These are phyloP conservation scores for Peribatodes rhomboidaria DNA, from an alignment of 2,888 invertebrate genomes.

Conservation along the genomic window DNA sequence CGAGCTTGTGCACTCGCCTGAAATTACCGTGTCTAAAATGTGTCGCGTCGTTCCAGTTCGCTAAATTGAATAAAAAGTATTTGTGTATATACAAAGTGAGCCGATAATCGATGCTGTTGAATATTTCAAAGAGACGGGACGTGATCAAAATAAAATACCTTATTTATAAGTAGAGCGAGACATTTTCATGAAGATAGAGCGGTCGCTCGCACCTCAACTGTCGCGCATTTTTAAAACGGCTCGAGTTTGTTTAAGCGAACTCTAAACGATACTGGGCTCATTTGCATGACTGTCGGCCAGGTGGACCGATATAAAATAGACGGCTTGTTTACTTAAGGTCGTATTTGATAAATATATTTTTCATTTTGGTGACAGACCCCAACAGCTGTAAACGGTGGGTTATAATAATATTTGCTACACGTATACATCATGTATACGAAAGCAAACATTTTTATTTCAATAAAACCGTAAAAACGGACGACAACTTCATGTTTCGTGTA, in stretches of 20 bases:
- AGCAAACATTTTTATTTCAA: conserved; percentile 5
- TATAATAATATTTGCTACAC: conserved; percentile 9
- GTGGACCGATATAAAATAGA: conserved; percentile 1
- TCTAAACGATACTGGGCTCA: conserved; percentile 56
- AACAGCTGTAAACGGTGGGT: conserved; percentile 4
- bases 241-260: conserved; percentile 62
- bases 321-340: conserved; percentile 1
- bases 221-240: conserved; percentile 61
- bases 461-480: no score
- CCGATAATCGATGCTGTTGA: conserved; percentile 81
- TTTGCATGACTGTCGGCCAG: conserved; percentile 11
- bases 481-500: no score
- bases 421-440: not conserved
- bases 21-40: conserved; percentile 53
- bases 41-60: conserved; percentile 56
- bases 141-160: conserved; percentile 74
- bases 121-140: conserved; percentile 77
- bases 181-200: conserved; percentile 35
- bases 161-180: conserved; percentile 40
- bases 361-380: not conserved
- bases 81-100: conserved; percentile 80
- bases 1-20: conserved; percentile 38
- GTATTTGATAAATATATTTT: conserved; percentile 1
- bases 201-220: conserved; percentile 59
- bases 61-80: conserved; percentile 78